A percentile compares a stretch with the other conserved stretches of the same genome.
phyloP scores from a whole-genome alignment of 1,140 invertebrate genomes.

The Lycorma delicatula region DNA sequence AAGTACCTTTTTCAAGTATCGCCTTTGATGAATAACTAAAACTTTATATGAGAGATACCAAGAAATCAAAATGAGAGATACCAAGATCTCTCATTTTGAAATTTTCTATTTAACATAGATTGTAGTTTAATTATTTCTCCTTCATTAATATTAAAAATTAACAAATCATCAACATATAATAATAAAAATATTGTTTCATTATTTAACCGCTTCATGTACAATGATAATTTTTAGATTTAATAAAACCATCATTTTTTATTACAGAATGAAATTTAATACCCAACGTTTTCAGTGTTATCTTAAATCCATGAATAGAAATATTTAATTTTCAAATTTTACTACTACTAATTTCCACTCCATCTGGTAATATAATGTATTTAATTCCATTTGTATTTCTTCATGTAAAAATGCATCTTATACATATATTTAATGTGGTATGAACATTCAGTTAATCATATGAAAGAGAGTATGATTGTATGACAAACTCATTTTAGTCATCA shows the following conservation, averaged over 20 bases:
- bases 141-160: conserved; percentile 28
- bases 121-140: conserved; percentile 28
- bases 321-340: conserved; percentile 29
- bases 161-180: conserved; percentile 36
- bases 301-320: conserved; percentile 31
- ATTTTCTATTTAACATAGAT: conserved; percentile 29
- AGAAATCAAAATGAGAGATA: conserved; percentile 29
- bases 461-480: too few species aligned
- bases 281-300: conserved; percentile 28
- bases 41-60: conserved; percentile 33
- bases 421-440: too few species aligned
- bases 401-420: too few species aligned
- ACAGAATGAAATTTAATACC: conserved; percentile 24
- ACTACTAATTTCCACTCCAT: conserved; percentile 10
- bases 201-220: conserved; percentile 17
- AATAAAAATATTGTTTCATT: conserved; percentile 19
- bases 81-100: conserved; percentile 38
- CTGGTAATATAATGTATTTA: conserved; percentile 22
- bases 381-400: too few species aligned
- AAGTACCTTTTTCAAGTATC: conserved; percentile 34
- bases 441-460: too few species aligned
- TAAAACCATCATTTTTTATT: conserved; percentile 22
- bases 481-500: too few species aligned
- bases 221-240: conserved; percentile 14
- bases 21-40: conserved; percentile 31